A percentile compares a stretch with the other conserved stretches of the same genome.
These are phyloP conservation scores for Drosophila grimshawi DNA, from an alignment of 1,140 invertebrate species.

Conservation along the genomic window DNA sequence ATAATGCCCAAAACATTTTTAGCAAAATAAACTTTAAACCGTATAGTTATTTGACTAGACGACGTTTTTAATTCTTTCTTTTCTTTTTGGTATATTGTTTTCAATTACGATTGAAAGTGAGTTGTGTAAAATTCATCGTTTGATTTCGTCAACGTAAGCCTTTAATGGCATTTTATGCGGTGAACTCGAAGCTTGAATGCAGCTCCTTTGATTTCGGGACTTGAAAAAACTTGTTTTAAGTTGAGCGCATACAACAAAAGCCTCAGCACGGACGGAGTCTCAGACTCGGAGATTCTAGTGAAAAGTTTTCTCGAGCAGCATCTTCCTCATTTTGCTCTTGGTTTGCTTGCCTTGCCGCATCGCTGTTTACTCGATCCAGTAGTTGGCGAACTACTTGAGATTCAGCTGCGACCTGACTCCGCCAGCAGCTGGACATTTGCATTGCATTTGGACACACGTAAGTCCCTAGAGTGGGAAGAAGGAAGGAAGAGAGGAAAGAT, in stretches of 20 bases:
- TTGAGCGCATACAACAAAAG: conserved; percentile 70
- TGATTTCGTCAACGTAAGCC: conserved; percentile 78
- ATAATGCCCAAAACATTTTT: conserved; percentile 48
- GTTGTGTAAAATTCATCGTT: conserved; percentile 72
- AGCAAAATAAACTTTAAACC: conserved; percentile 54
- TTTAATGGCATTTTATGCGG: conserved; percentile 73
- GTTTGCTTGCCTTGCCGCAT: conserved; percentile 11
- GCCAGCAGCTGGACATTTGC: conserved; percentile 59
- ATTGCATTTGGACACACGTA: conserved; percentile 76
- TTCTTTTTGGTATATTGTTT: conserved; percentile 6
- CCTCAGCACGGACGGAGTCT: conserved; percentile 27
- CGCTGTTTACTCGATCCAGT: conserved; percentile 28
- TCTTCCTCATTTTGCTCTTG: not conserved
- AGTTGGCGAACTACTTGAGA: conserved; percentile 66
- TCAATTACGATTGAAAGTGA: conserved; percentile 34
- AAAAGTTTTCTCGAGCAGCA: conserved; percentile 6
- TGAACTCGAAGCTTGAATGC: conserved; percentile 50
- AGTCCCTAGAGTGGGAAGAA: conserved; percentile 46
- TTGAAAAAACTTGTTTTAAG: conserved; percentile 72
- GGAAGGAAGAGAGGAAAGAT: too few species aligned
- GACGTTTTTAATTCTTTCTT: not conserved
- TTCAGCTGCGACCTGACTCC: conserved; percentile 58
- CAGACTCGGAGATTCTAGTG: conserved; percentile 4
- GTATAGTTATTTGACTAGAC: conserved; percentile 30
- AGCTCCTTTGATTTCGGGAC: conserved; percentile 68